Conservation (phyloP, 2,888 invertebrate species). For the Rhingia campestris region DNA sequence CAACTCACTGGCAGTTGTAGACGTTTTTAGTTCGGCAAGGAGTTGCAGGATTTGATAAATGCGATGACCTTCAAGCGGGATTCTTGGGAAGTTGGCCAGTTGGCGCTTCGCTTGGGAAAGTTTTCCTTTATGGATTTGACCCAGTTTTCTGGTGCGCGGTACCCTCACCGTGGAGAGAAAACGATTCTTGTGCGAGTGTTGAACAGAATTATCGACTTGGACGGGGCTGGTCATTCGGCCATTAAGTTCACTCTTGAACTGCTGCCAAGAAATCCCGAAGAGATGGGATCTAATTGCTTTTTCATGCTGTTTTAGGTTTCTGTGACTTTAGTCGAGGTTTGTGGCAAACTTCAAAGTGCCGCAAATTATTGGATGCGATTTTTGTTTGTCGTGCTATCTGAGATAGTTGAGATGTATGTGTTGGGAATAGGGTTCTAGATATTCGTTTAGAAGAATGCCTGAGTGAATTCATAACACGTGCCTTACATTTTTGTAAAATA, state of each 20-base stretch:
- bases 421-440: background rate
- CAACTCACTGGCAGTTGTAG: constrained; percentile 28
- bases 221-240: constrained; percentile 30
- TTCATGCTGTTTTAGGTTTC: constrained; percentile 21
- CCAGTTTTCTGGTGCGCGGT: constrained; percentile 9
- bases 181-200: constrained; percentile 30
- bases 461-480: no score
- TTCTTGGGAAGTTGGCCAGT: constrained; percentile 46
- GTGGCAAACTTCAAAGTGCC: constrained; percentile 3
- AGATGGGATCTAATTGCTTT: constrained; percentile 4
- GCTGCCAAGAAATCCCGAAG: constrained; percentile 10
- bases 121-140: constrained; percentile 29
- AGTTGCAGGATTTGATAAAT: constrained; percentile 13
- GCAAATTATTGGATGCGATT: constrained; percentile 38
- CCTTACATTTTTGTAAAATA: no score
- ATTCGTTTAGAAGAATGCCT: no score
- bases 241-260: constrained; percentile 29
- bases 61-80: constrained; percentile 57
- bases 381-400: background rate
- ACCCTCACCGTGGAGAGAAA: constrained; percentile 1
- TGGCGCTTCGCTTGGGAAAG: constrained; percentile 38
- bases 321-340: constrained; percentile 1
- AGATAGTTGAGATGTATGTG: no score
- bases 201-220: constrained; percentile 58
- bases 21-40: constrained; percentile 17